Percentiles rank a stretch among this genome's conserved stretches.
Conservation (phyloP, 2,888 invertebrate genomes). For the Ommatoiulus sabulosus region DNA sequence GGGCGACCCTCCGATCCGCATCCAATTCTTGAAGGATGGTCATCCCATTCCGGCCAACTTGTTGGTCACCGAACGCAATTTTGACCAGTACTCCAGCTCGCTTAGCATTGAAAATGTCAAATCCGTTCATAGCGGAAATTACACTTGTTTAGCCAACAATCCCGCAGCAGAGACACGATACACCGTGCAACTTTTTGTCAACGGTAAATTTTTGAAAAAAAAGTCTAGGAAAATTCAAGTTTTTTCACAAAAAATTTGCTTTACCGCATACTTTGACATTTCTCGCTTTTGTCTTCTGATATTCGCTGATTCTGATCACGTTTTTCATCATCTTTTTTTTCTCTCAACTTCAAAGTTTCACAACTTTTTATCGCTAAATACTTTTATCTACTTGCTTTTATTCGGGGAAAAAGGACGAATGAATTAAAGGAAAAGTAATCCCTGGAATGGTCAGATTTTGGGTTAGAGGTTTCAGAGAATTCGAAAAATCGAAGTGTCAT, state of each 20-base stretch:
- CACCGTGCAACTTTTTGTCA: slow-evolving; percentile 59
- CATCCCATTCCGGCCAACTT: slow-evolving; percentile 58
- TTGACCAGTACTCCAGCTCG: slow-evolving; percentile 60
- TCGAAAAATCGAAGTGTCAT: too few species aligned
- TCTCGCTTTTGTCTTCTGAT: background rate
- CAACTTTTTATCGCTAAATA: background rate
- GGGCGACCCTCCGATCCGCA: slow-evolving; percentile 59
- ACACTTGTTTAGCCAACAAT: slow-evolving; percentile 59
- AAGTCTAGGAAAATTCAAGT: background rate
- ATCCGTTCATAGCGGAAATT: slow-evolving; percentile 59
- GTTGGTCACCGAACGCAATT: slow-evolving; percentile 58
- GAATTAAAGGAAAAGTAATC: too few species aligned
- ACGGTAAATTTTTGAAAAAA: slow-evolving; percentile 58
- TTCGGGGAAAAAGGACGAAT: background rate
- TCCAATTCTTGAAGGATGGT: slow-evolving; percentile 60
- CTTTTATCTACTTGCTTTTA: background rate
- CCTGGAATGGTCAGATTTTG: too few species aligned
- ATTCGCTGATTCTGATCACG: background rate
- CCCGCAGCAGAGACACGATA: slow-evolving; percentile 59
- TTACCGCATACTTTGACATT: background rate
- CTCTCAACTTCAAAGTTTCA: background rate
- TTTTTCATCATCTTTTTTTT: too few species aligned
- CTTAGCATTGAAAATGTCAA: slow-evolving; percentile 60
- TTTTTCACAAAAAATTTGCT: background rate
- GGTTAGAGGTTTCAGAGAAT: too few species aligned